Base-by-base conservation (phyloP, 2,888 invertebrate genomes). In the Cephus pulcher region DNA sequence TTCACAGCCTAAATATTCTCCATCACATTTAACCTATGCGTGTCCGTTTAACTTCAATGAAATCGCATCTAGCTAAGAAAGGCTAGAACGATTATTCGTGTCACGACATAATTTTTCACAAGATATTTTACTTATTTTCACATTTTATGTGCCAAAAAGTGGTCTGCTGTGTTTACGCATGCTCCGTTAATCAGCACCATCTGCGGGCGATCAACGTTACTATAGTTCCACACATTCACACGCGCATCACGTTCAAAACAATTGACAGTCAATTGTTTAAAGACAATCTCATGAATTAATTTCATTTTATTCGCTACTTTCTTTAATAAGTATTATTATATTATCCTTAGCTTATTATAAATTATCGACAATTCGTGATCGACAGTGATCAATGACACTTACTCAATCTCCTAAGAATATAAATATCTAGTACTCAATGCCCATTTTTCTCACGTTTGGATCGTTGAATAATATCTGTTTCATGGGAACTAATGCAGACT, bases 131-230 rank as follows among this genome's bases (percentile, higher is more conserved):
- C 73, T 74, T 32, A 78, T 70, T 74, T 79, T 34, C 75, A 71
- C 79, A 73, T 77, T 76, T 82, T 80, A 76, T 82, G 78, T 79
- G 75, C 77, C 81, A 74, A 80, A 80, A 80, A 82, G 71, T 79
- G 77, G 74, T 82, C 78, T 81, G 78, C 75, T 83, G 56, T 40
- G 74, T 56, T 35, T 76, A 78, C 82, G 82, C 82, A 78, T 84
- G 81, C 78, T 76, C 81, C n/a, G 35, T 69, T 33, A 12, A 56
- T 33, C 76, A 76, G 35, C 78, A 40, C 76, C 56, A 56, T 56
- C 56, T 23, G 2, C 23, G 9, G 56, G 23, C 56, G 23, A 56
- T 56, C 23, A 23, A 23, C 23, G 9, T 56, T 23, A 56, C 56
- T 56, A 56, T 0, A 56, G 9, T 9, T 56, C 23, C 56, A 56